These are phyloP conservation scores for Stictonetta naevosa DNA, from an alignment of 2,113 vertebrate species.

Conservation along the genomic window DNA sequence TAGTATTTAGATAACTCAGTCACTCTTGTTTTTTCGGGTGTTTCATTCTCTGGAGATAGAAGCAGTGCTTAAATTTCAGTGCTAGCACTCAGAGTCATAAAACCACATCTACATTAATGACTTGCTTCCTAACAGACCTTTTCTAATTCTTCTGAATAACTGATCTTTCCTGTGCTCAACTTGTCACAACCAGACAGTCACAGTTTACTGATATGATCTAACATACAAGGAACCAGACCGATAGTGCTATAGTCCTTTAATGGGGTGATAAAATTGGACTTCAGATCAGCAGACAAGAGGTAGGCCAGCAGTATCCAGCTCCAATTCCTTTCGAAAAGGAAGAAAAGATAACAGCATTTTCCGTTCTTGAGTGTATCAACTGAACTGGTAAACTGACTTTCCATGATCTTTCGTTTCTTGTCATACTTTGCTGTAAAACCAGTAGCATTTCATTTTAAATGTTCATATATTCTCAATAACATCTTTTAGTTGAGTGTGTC, in stretches of 20 bases:
- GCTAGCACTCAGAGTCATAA: slow-evolving; percentile 10
- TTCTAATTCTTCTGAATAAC: slow-evolving; percentile 54
- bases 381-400: slow-evolving; percentile 62
- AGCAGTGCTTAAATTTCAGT: not conserved
- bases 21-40: slow-evolving; percentile 24
- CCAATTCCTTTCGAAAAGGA: slow-evolving; percentile 11
- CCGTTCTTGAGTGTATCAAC: not conserved
- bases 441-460: not conserved
- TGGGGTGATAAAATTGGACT: slow-evolving; percentile 56
- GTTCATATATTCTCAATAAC: slow-evolving; percentile 5
- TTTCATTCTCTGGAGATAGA: slow-evolving; percentile 37
- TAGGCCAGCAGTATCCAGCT: slow-evolving; percentile 48
- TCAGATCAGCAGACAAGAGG: slow-evolving; percentile 48
- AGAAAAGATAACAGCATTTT: slow-evolving; percentile 36
- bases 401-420: not conserved
- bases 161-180: slow-evolving; percentile 47
- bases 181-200: slow-evolving; percentile 35
- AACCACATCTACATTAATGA: not conserved
- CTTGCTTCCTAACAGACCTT: slow-evolving; percentile 56
- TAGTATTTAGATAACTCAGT: not conserved
- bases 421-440: not conserved
- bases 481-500: not conserved
- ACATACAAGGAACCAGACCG: slow-evolving; percentile 47
- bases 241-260: slow-evolving; percentile 49
- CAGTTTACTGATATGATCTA: slow-evolving; percentile 20